Conservation (phyloP, 1,140 invertebrate species). For the Papilio xuthus region DNA sequence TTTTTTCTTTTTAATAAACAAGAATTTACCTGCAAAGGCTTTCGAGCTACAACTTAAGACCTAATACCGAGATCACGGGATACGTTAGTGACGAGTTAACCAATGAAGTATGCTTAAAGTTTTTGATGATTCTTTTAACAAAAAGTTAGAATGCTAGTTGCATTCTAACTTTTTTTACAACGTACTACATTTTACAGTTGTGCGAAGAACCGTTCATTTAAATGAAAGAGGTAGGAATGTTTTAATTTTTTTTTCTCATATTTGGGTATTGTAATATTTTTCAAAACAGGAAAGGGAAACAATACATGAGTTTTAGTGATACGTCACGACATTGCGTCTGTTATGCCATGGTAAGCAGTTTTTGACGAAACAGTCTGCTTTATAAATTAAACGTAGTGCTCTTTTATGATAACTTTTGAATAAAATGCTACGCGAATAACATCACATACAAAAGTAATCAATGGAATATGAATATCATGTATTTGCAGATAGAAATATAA, state of each 20-base stretch:
- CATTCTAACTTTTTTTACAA: too few relatives aligned
- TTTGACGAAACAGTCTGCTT: conserved; percentile 3
- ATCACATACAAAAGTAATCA: background rate
- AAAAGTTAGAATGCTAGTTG: too few relatives aligned
- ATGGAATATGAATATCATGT: background rate
- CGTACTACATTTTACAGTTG: too few relatives aligned
- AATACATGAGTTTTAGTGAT: conserved; percentile 15
- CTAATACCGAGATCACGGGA: background rate
- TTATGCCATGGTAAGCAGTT: background rate
- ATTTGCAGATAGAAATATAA: background rate
- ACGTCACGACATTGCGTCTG: background rate
- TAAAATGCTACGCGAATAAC: background rate
- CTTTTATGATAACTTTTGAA: conserved; percentile 22
- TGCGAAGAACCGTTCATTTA: too few relatives aligned
- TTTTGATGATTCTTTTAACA: background rate
- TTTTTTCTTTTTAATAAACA: conserved; percentile 10
- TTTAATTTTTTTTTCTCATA: conserved; percentile 1
- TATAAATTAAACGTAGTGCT: background rate
- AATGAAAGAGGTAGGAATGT: background rate
- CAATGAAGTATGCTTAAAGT: background rate
- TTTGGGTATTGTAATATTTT: conserved; percentile 8
- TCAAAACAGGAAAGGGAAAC: conserved; percentile 5
- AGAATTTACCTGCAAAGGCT: background rate
- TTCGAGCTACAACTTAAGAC: background rate
- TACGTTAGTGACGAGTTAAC: background rate